Percentiles rank a stretch among this genome's conserved stretches.
Evolutionary conservation across 2,113 vertebrate genomes (phyloP).

Genomic region (Antechinus stuartii): DNA sequence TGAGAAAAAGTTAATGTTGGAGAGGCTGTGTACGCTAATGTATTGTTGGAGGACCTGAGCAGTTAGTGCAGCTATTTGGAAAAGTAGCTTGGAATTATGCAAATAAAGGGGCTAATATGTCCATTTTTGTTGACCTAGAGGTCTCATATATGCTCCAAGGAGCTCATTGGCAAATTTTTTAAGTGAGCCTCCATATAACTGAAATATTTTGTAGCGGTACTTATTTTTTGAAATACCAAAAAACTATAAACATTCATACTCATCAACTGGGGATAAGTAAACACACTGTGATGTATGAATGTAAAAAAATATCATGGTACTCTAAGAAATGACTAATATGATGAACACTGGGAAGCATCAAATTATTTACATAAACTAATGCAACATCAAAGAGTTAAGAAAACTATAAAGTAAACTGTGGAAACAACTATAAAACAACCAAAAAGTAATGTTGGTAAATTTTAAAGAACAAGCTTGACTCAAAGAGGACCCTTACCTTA

Average conservation of each 20-base stretch:
- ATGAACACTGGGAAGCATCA: neutral
- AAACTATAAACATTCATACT: neutral
- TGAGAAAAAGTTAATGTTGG: neutral
- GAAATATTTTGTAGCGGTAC: neutral
- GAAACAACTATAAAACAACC: neutral
- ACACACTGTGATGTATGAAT: neutral
- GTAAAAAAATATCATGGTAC: neutral
- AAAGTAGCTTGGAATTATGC: neutral
- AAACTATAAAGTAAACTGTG: neutral
- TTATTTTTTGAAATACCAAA: neutral
- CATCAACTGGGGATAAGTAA: neutral
- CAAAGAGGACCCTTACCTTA: neutral
- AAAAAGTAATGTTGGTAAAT: neutral
- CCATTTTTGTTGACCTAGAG: neutral
- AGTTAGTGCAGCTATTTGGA: neutral
- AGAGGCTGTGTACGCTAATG: neutral
- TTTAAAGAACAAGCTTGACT: neutral
- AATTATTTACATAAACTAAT: neutral
- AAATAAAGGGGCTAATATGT: neutral
- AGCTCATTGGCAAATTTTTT: neutral
- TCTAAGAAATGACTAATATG: neutral
- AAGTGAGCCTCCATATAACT: neutral
- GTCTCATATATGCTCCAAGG: neutral
- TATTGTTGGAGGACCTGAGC: neutral
- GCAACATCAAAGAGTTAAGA: neutral